These are phyloP conservation scores for Siderastrea siderea DNA, from an alignment of 92 coral and sea anemone species.

Conservation along the genomic window DNA sequence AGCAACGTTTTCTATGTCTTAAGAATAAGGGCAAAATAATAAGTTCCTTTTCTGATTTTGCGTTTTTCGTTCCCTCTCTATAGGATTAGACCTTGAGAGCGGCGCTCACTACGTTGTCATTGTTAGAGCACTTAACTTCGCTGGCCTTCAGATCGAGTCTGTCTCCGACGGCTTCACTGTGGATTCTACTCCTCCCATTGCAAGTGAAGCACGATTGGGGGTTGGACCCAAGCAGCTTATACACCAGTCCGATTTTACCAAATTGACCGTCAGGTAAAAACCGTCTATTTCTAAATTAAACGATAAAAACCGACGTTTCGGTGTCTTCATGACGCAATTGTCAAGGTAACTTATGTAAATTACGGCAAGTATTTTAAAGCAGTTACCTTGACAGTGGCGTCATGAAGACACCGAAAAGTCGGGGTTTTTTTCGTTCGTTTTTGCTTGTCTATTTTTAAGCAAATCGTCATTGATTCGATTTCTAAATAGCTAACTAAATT, in stretches of 20 bases:
- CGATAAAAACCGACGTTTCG: too few relatives aligned
- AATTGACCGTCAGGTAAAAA: constrained; percentile 57
- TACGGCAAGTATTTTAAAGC: too few relatives aligned
- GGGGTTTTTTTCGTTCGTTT: too few relatives aligned
- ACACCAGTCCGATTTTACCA: constrained; percentile 60
- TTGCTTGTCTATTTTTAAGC: too few relatives aligned
- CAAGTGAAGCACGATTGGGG: constrained; percentile 69
- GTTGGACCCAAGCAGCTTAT: constrained; percentile 30
- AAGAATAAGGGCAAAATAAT: background rate
- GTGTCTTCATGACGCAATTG: too few relatives aligned
- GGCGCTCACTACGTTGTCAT: constrained; percentile 78
- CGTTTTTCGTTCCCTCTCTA: background rate
- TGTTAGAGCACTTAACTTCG: constrained; percentile 84
- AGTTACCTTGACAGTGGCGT: too few relatives aligned
- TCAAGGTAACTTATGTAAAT: too few relatives aligned
- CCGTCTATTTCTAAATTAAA: background rate
- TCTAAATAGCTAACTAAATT: too few relatives aligned
- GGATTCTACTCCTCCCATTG: constrained; percentile 84
- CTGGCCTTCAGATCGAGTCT: constrained; percentile 78
- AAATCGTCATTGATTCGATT: too few relatives aligned
- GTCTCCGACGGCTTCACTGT: constrained; percentile 83
- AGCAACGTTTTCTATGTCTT: background rate
- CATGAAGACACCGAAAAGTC: too few relatives aligned
- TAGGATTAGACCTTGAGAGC: constrained; percentile 83
- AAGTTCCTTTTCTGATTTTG: background rate